Evolutionary conservation across 2,888 invertebrate species (phyloP).

Genomic region (Spilarctia lutea): DNA sequence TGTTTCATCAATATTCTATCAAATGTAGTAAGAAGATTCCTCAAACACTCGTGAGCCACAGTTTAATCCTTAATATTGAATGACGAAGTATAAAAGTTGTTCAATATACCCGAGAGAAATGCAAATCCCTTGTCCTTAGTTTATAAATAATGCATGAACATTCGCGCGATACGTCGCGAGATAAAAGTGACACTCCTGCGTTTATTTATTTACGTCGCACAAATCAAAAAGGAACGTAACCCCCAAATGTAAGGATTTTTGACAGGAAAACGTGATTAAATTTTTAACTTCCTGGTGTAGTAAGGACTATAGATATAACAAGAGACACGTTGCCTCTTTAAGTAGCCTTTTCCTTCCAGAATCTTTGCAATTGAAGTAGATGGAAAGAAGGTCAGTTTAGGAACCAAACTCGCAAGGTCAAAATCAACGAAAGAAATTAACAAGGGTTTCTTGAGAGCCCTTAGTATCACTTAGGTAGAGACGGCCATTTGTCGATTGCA

Average conservation of each 20-base stretch:
- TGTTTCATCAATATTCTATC: slow-evolving; percentile 61
- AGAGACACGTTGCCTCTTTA: too few species aligned
- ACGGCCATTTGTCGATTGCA: too few species aligned
- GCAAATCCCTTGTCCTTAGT: slow-evolving; percentile 71
- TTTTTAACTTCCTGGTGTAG: neutral
- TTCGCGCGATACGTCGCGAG: slow-evolving; percentile 32
- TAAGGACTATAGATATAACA: neutral
- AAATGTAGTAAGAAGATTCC: slow-evolving; percentile 55
- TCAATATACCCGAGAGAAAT: slow-evolving; percentile 73
- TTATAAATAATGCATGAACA: slow-evolving; percentile 77
- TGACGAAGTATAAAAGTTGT: slow-evolving; percentile 78
- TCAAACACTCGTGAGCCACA: slow-evolving; percentile 57
- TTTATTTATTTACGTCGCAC: slow-evolving; percentile 46
- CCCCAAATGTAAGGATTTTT: slow-evolving; percentile 17
- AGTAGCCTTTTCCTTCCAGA: too few species aligned
- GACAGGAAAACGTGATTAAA: slow-evolving; percentile 1
- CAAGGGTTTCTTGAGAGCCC: neutral
- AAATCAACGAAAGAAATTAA: neutral
- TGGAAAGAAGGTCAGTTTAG: too few species aligned
- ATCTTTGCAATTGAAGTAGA: too few species aligned
- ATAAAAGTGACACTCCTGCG: slow-evolving; percentile 46
- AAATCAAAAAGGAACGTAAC: slow-evolving; percentile 32
- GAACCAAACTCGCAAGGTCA: neutral
- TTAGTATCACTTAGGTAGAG: too few species aligned
- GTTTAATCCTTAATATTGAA: slow-evolving; percentile 75